Conservation (phyloP, 2,113 vertebrate species). For the Eulemur rufifrons region DNA sequence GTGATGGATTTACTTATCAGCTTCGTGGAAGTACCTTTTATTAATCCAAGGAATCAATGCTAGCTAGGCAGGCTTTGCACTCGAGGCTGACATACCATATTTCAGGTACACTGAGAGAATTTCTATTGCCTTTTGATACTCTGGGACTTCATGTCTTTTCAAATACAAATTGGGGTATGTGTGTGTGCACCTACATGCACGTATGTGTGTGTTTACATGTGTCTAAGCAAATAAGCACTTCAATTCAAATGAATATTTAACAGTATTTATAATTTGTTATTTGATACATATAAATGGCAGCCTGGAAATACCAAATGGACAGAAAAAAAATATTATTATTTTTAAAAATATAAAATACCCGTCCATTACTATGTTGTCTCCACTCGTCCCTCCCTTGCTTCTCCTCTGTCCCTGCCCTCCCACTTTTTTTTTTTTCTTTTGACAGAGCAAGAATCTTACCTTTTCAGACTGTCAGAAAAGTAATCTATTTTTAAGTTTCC, state of each 20-base stretch:
- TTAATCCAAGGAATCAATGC: neutral
- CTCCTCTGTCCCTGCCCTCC: rapidly evolving
- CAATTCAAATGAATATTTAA: conserved; percentile 18
- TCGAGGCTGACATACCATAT: neutral
- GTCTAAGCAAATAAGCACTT: neutral
- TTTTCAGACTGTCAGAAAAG: conserved; percentile 1
- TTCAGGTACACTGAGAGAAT: neutral
- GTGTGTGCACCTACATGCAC: neutral
- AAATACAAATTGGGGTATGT: neutral
- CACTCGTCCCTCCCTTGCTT: neutral
- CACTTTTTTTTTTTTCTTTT: neutral
- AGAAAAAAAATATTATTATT: neutral
- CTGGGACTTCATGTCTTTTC: neutral
- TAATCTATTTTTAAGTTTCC: conserved; percentile 17
- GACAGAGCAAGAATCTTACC: neutral
- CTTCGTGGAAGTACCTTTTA: neutral
- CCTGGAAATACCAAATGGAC: neutral
- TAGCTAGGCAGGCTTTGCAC: neutral
- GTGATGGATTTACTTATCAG: neutral
- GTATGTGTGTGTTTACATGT: neutral
- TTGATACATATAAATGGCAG: neutral
- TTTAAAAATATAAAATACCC: neutral
- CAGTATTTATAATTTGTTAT: conserved; percentile 18
- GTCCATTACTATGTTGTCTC: neutral
- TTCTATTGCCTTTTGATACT: neutral